Conservation (phyloP, 2,797 vertebrate species). For the Halcyon leucocephala region DNA sequence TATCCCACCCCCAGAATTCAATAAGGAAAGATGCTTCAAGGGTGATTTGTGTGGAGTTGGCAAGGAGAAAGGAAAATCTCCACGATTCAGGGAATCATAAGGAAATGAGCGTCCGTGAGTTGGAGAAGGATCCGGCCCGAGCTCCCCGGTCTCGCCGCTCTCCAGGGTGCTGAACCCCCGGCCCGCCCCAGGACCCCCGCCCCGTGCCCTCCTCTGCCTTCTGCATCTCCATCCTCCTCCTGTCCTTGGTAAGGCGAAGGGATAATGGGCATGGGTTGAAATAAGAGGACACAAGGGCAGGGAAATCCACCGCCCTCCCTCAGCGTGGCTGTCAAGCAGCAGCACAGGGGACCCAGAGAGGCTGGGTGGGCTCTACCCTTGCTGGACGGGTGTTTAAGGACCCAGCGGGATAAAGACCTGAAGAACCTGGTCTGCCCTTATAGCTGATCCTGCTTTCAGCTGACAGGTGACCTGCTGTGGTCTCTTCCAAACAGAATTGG, state of each 20-base stretch:
- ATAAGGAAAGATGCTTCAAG: neutral
- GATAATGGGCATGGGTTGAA: fast-evolving
- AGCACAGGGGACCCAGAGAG: neutral
- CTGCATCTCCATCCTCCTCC: fast-evolving
- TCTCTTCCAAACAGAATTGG: neutral
- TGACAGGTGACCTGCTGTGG: neutral
- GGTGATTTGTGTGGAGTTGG: no score
- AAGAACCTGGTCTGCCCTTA: neutral
- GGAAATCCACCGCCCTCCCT: fast-evolving
- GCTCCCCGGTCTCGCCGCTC: slow-evolving; percentile 11
- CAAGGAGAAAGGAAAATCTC: neutral
- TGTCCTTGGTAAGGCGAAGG: neutral
- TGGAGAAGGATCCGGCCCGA: neutral
- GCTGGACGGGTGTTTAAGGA: fast-evolving
- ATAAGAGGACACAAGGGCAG: fast-evolving
- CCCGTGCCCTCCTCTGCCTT: fast-evolving
- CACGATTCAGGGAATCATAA: fast-evolving
- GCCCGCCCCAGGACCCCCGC: neutral
- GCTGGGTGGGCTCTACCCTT: fast-evolving
- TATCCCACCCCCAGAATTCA: neutral
- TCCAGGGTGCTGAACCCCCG: slow-evolving; percentile 75
- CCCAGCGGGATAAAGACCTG: neutral
- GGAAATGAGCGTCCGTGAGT: neutral
- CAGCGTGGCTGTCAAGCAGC: fast-evolving
- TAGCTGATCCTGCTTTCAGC: neutral